Percentiles rank a stretch among this genome's conserved stretches.
Evolutionary conservation across 2,113 vertebrate genomes (phyloP).

Genomic region (Pontoporia blainvillei): DNA sequence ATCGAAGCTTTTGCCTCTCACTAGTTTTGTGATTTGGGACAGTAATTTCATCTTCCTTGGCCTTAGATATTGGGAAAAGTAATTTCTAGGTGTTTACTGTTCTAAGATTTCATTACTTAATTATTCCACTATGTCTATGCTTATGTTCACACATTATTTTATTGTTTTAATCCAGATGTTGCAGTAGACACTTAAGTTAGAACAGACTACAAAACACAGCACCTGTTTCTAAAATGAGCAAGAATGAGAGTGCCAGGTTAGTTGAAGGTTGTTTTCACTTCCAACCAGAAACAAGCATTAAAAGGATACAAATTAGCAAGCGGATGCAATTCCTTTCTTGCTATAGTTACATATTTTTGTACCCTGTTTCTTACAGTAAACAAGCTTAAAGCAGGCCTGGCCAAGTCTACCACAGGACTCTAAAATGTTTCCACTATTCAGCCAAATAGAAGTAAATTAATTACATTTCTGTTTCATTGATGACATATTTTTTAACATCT

Average conservation of each 20-base stretch:
- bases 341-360: background rate
- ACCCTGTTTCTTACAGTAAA: background rate
- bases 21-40: background rate
- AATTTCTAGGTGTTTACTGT: background rate
- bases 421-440: background rate
- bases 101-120: background rate
- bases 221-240: background rate
- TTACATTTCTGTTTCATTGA: slow-evolving; percentile 2
- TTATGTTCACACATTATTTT: background rate
- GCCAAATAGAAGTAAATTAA: background rate
- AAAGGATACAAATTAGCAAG: background rate
- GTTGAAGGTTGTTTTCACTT: background rate
- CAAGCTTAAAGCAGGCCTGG: background rate
- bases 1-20: background rate
- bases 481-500: background rate
- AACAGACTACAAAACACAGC: background rate
- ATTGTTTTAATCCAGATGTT: background rate
- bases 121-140: background rate
- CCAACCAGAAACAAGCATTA: background rate
- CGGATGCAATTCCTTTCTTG: background rate
- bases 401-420: background rate
- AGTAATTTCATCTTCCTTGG: background rate
- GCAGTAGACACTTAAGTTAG: background rate
- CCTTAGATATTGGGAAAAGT: background rate
- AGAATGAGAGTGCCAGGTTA: background rate